phyloP scores from a whole-genome alignment of 2,797 vertebrate genomes.

The Anguilla pacifica region DNA sequence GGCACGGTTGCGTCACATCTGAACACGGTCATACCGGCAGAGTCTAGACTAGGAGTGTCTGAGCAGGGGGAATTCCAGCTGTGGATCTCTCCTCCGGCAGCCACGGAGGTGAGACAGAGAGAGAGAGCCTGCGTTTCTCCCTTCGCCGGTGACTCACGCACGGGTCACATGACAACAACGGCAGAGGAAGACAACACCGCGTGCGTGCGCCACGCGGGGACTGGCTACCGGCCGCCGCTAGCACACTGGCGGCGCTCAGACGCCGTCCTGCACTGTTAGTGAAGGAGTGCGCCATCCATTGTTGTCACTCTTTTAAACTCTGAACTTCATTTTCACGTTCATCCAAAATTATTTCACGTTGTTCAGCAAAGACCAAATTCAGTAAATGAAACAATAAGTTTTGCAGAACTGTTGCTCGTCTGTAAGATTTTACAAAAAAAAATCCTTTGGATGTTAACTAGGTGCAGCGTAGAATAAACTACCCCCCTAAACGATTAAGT shows the following conservation, averaged over 20 bases:
- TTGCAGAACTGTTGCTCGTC: neutral
- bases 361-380: neutral
- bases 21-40: neutral
- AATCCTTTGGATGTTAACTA: neutral
- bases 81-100: neutral
- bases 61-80: conserved; percentile 60
- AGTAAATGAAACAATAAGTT: neutral
- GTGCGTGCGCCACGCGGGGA: neutral
- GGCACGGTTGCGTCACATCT: neutral
- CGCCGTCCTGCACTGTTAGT: neutral
- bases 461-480: neutral
- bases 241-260: neutral
- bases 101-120: conserved; percentile 26
- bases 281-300: neutral
- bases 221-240: neutral
- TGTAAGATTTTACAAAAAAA: neutral
- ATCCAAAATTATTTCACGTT: neutral
- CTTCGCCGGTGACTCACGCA: conserved; percentile 1
- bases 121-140: conserved; percentile 38
- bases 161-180: neutral
- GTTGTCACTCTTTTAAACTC: neutral
- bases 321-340: neutral
- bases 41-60: conserved; percentile 49
- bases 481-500: neutral
- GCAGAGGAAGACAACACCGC: neutral